A percentile compares a stretch with the other conserved stretches of the same genome.
Conservation (phyloP, 2,113 vertebrate genomes). For the Xyrauchen texanus region DNA sequence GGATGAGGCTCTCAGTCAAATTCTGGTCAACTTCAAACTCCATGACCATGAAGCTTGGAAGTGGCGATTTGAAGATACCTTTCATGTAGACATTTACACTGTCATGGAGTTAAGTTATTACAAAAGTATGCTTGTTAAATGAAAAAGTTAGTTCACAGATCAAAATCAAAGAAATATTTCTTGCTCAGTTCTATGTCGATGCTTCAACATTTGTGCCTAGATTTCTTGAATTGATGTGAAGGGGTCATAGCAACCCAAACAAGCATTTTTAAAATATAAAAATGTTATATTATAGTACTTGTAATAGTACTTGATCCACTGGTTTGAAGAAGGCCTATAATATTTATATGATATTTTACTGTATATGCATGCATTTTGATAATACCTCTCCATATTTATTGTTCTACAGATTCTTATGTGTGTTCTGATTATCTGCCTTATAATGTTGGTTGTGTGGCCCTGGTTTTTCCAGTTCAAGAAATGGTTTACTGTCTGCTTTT, state of each 20-base stretch:
- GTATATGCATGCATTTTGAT: not conserved
- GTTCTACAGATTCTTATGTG: slow-evolving; percentile 72
- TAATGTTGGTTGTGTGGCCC: slow-evolving; percentile 81
- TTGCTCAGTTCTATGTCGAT: too few species aligned
- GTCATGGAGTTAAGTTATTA: slow-evolving; percentile 75
- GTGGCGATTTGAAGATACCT: slow-evolving; percentile 90
- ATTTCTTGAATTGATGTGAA: too few species aligned
- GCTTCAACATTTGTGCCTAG: too few species aligned
- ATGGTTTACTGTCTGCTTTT: slow-evolving; percentile 79
- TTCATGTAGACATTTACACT: slow-evolving; percentile 83
- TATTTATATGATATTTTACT: too few species aligned
- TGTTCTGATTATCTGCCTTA: slow-evolving; percentile 77
- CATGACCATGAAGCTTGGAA: slow-evolving; percentile 85
- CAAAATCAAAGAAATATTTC: too few species aligned
- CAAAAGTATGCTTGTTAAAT: too few species aligned
- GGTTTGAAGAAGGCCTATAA: too few species aligned
- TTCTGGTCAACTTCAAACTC: slow-evolving; percentile 84
- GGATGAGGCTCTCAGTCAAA: slow-evolving; percentile 86
- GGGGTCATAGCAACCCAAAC: too few species aligned
- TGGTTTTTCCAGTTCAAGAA: slow-evolving; percentile 83
- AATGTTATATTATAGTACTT: too few species aligned
- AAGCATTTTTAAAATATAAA: too few species aligned
- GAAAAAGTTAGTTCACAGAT: too few species aligned
- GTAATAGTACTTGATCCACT: too few species aligned
- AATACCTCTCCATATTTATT: not conserved